These are phyloP conservation scores for Pangasius djambal DNA, from an alignment of 2,797 vertebrate species.

Conservation along the genomic window DNA sequence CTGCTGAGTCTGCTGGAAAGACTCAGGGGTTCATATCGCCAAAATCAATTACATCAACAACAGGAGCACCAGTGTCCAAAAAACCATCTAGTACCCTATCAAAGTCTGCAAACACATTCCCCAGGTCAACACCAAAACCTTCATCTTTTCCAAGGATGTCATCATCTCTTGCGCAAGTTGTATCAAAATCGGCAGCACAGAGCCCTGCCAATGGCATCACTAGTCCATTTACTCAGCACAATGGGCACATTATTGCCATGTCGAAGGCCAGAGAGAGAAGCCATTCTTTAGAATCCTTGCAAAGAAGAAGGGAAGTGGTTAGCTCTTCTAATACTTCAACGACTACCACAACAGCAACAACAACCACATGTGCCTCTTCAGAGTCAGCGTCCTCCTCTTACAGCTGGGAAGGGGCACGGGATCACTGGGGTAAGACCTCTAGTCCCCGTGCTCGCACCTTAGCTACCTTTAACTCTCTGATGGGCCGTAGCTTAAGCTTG, in stretches of 20 bases:
- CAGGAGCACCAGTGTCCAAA: constrained; percentile 62
- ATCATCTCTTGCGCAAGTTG: constrained; percentile 66
- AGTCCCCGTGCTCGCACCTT: constrained; percentile 78
- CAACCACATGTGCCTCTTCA: constrained; percentile 85
- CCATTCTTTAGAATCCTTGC: constrained; percentile 89
- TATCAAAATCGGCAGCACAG: constrained; percentile 64
- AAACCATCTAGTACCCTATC: constrained; percentile 60
- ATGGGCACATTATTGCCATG: constrained; percentile 68
- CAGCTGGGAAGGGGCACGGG: constrained; percentile 85
- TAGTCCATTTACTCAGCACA: constrained; percentile 69
- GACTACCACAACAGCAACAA: constrained; percentile 70
- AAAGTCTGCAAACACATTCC: constrained; percentile 74
- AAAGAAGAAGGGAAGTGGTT: constrained; percentile 77
- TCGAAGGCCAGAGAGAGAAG: constrained; percentile 76
- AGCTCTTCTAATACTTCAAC: constrained; percentile 67
- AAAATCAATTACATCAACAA: constrained; percentile 61
- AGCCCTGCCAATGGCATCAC: constrained; percentile 66
- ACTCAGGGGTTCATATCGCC: constrained; percentile 36
- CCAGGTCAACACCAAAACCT: constrained; percentile 67
- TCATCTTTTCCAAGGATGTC: constrained; percentile 73
- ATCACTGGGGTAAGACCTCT: constrained; percentile 77
- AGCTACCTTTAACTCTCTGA: constrained; percentile 81
- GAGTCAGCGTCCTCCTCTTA: constrained; percentile 90
- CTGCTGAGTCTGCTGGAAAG: constrained; percentile 32
- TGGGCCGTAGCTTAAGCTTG: constrained; percentile 93